A percentile compares a stretch with the other conserved stretches of the same genome.
phyloP scores from a whole-genome alignment of 2,888 invertebrate genomes.

The Colletes collaris region DNA sequence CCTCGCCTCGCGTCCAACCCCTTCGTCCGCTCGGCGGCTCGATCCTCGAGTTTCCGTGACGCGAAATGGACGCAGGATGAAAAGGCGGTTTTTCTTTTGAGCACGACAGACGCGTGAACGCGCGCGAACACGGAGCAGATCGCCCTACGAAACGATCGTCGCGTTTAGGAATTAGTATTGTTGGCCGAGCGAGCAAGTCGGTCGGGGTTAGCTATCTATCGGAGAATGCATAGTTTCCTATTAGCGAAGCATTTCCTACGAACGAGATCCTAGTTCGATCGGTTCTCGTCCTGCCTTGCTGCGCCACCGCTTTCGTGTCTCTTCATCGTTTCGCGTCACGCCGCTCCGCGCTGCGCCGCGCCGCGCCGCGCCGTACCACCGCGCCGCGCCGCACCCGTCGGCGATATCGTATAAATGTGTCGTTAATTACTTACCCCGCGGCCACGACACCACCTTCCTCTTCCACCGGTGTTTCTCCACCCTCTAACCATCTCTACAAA shows the following conservation, averaged over 20 bases:
- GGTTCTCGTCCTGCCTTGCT: constrained; percentile 58
- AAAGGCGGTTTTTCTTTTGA: not conserved
- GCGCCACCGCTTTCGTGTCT: constrained; percentile 18
- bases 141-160: constrained; percentile 7
- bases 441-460: constrained; percentile 75
- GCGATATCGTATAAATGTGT: constrained; percentile 82
- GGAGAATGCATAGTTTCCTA: constrained; percentile 79
- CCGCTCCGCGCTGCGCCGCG: constrained; percentile 50
- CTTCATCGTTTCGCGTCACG: constrained; percentile 50
- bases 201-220: constrained; percentile 76
- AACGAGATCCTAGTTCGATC: constrained; percentile 71
- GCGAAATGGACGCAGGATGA: not conserved
- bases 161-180: constrained; percentile 16
- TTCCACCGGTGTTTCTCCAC: constrained; percentile 64
- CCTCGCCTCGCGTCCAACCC: constrained; percentile 26
- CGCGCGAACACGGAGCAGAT: not conserved
- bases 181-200: constrained; percentile 28
- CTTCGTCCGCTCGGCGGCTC: constrained; percentile 7
- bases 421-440: constrained; percentile 82
- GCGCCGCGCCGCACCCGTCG: constrained; percentile 63
- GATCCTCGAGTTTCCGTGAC: not conserved
- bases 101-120: not conserved
- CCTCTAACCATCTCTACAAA: constrained; percentile 49
- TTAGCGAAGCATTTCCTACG: constrained; percentile 78
- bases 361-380: constrained; percentile 22